These are phyloP conservation scores for Drosophila kuntzei DNA, from an alignment of 2,888 invertebrate species.

Conservation along the genomic window DNA sequence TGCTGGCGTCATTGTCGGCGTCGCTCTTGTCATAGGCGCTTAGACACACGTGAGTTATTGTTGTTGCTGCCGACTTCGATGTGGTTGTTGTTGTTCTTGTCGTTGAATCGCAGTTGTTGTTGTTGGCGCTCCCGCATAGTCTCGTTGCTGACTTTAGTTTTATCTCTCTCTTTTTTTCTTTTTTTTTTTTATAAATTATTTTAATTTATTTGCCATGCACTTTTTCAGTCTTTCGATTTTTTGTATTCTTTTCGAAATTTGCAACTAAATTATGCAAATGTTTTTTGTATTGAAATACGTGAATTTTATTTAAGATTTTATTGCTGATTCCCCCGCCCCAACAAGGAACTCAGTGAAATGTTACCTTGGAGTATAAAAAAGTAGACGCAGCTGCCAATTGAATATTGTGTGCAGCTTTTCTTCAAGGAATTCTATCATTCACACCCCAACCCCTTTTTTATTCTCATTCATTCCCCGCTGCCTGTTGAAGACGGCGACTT, in stretches of 20 bases:
- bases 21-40: slow-evolving; percentile 47
- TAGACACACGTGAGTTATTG: slow-evolving; percentile 61
- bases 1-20: slow-evolving; percentile 46
- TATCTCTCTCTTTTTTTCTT: slow-evolving; percentile 4
- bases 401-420: slow-evolving; percentile 23
- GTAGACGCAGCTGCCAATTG: slow-evolving; percentile 35
- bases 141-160: slow-evolving; percentile 15
- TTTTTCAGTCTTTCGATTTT: slow-evolving; percentile 15
- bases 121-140: slow-evolving; percentile 57
- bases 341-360: slow-evolving; percentile 28
- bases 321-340: slow-evolving; percentile 4
- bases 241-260: slow-evolving; percentile 20
- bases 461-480: neutral
- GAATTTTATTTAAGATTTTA: slow-evolving; percentile 30
- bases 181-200: slow-evolving; percentile 22
- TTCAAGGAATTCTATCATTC: neutral
- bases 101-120: neutral
- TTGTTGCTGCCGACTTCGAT: slow-evolving; percentile 33
- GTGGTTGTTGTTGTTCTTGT: slow-evolving; percentile 16
- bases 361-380: slow-evolving; percentile 23
- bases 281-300: slow-evolving; percentile 10
- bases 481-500: slow-evolving; percentile 19
- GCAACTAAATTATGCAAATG: slow-evolving; percentile 34
- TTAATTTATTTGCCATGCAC: slow-evolving; percentile 29
- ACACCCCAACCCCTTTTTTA: neutral